phyloP scores from a whole-genome alignment of 2,113 vertebrate species.

The Ivindomyrus marchei region DNA sequence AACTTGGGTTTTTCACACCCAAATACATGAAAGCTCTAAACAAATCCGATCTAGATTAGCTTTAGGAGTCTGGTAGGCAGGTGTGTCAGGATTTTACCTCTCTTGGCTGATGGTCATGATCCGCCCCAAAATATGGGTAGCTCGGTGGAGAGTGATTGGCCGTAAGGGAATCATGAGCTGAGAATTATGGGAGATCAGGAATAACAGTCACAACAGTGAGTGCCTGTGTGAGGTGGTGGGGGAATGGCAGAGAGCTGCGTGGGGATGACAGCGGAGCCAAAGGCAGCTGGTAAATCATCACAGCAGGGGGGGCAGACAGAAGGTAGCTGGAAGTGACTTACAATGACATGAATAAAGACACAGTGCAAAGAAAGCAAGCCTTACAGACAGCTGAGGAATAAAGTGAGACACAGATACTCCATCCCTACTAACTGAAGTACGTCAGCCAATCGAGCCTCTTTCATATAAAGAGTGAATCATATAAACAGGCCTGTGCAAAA shows the following conservation, averaged over 20 bases:
- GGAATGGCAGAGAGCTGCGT: not conserved
- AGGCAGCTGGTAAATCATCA: conserved; percentile 4
- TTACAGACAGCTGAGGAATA: not conserved
- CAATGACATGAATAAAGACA: not conserved
- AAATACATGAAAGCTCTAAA: not conserved
- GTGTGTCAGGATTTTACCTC: not conserved
- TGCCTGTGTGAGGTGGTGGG: not conserved
- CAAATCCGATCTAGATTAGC: not conserved
- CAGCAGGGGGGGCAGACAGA: not conserved
- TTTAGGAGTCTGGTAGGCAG: not conserved
- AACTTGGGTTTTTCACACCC: not conserved
- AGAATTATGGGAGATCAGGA: not conserved
- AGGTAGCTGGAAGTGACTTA: not conserved
- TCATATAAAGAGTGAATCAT: not conserved
- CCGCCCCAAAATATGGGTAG: not conserved
- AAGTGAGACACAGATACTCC: not conserved
- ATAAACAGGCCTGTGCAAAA: not conserved
- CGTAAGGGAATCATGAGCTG: not conserved
- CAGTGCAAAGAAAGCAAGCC: not conserved
- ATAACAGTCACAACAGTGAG: not conserved
- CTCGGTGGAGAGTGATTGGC: not conserved
- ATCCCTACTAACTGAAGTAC: not conserved
- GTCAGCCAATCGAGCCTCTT: not conserved
- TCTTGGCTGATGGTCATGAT: not conserved
- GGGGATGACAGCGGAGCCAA: not conserved